Evolutionary conservation across 2,888 invertebrate genomes (phyloP).

Genomic region (Phortica magna): DNA sequence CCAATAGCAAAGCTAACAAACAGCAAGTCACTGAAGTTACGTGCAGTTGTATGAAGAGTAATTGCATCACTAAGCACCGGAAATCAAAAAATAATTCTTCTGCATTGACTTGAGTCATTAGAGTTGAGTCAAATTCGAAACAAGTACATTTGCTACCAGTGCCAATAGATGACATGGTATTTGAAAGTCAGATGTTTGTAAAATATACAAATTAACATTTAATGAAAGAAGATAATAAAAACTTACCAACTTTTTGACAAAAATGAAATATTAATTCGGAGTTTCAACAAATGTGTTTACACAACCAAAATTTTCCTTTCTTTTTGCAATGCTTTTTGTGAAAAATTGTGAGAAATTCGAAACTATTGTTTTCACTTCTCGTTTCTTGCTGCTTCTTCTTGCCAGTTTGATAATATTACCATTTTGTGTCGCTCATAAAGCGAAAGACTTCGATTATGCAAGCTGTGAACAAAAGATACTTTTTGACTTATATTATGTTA

Average conservation of each 20-base stretch:
- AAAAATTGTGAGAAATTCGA: conserved; percentile 11
- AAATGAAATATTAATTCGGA: too few species aligned
- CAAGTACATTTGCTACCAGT: too few species aligned
- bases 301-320: background rate
- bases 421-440: background rate
- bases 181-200: too few species aligned
- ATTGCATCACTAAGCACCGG: too few species aligned
- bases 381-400: background rate
- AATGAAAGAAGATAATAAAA: background rate
- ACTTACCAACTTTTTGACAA: background rate
- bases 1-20: too few species aligned
- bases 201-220: too few species aligned
- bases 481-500: background rate
- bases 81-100: too few species aligned
- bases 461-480: background rate
- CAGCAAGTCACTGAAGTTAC: too few species aligned
- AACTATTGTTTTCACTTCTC: background rate
- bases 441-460: background rate
- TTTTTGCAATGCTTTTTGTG: background rate
- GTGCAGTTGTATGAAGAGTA: too few species aligned
- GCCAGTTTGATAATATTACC: background rate
- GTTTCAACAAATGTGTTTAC: background rate
- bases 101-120: too few species aligned
- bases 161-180: too few species aligned
- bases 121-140: too few species aligned